Evolutionary conservation across 2,113 vertebrate genomes (phyloP).

Genomic region (Calyptomena viridis): DNA sequence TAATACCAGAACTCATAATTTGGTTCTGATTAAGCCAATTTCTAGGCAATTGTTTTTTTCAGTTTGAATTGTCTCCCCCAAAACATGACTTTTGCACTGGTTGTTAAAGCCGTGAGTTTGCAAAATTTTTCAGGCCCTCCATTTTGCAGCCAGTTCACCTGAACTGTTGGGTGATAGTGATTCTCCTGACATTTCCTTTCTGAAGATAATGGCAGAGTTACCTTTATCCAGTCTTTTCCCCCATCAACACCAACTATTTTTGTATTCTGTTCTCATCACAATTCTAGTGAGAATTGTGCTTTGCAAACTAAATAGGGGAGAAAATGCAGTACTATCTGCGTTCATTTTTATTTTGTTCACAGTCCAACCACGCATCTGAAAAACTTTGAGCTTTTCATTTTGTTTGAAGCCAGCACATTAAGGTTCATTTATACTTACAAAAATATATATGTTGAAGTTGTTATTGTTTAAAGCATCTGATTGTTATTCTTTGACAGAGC

Average conservation of each 20-base stretch:
- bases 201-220: neutral
- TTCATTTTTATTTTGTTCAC: neutral
- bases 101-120: neutral
- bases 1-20: neutral
- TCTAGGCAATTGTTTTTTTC: neutral
- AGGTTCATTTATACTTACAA: slow-evolving; percentile 4
- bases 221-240: neutral
- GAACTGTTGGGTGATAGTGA: neutral
- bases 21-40: neutral
- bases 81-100: neutral
- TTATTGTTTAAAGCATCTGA: slow-evolving; percentile 18
- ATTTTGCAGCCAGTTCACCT: neutral
- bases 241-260: slow-evolving; percentile 1
- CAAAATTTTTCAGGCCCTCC: neutral
- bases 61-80: neutral
- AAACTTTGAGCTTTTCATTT: neutral
- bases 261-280: slow-evolving; percentile 41
- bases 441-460: slow-evolving; percentile 1
- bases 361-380: neutral
- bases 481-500: slow-evolving; percentile 54
- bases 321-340: neutral
- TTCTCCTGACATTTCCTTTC: neutral
- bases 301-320: neutral
- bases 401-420: slow-evolving; percentile 17
- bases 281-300: slow-evolving; percentile 12